phyloP scores from a whole-genome alignment of 1,140 invertebrate genomes.

The Thaumetopoea pityocampa region DNA sequence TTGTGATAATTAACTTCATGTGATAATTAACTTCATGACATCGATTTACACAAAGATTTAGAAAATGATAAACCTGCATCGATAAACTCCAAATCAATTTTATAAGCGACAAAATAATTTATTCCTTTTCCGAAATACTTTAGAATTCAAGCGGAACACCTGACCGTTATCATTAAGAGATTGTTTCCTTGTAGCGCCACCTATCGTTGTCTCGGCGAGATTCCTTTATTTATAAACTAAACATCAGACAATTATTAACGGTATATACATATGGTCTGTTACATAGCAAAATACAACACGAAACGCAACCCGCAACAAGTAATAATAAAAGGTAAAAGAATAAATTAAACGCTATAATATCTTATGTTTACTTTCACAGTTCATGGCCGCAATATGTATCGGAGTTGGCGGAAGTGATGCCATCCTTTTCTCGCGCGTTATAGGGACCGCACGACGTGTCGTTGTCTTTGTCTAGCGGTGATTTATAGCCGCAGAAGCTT shows the following conservation, averaged over 20 bases:
- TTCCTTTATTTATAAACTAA: constrained; percentile 4
- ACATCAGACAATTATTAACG: too few relatives aligned
- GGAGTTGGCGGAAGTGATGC: constrained; percentile 1
- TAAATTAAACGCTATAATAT: constrained; percentile 23
- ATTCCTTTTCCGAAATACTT: too few relatives aligned
- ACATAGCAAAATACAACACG: constrained; percentile 5
- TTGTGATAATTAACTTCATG: constrained; percentile 13
- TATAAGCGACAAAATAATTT: too few relatives aligned
- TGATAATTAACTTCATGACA: too few relatives aligned
- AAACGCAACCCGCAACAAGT: constrained; percentile 3
- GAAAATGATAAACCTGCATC: too few relatives aligned
- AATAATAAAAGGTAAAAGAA: constrained; percentile 4
- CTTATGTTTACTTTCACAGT: constrained; percentile 26
- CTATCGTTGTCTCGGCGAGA: background rate
- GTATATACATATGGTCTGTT: too few relatives aligned
- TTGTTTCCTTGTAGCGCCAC: constrained; percentile 4
- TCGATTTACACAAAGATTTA: background rate
- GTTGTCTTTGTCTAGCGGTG: constrained; percentile 31
- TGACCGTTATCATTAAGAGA: constrained; percentile 6
- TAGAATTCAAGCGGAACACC: background rate
- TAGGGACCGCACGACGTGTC: background rate
- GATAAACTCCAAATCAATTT: too few relatives aligned
- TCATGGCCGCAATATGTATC: constrained; percentile 17
- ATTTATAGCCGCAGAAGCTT: constrained; percentile 46
- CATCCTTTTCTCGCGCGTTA: constrained; percentile 3